Conservation (phyloP, 2,888 invertebrate species). For the Polietes domitor region DNA sequence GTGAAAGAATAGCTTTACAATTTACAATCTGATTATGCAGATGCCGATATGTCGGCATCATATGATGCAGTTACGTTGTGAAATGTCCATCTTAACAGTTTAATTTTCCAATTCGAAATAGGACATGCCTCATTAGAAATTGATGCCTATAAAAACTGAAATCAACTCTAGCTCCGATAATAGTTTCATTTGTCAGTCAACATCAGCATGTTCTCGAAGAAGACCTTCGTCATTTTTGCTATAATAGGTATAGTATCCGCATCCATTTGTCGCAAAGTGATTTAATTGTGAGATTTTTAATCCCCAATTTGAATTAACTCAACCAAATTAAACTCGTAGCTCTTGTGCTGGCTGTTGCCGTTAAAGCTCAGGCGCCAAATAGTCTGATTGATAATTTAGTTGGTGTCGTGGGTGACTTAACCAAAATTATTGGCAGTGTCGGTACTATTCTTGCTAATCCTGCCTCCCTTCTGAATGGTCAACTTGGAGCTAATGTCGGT, state of each 20-base stretch:
- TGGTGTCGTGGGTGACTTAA: neutral
- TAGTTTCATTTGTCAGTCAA: neutral
- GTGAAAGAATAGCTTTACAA: too few relatives aligned
- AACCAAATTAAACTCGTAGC: neutral
- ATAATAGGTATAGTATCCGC: neutral
- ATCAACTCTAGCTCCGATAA: neutral
- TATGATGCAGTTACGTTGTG: too few relatives aligned
- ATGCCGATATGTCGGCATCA: too few relatives aligned
- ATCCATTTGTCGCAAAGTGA: too few relatives aligned
- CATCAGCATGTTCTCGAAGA: conserved; percentile 11
- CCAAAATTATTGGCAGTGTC: neutral
- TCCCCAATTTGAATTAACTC: too few relatives aligned
- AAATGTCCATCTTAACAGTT: too few relatives aligned
- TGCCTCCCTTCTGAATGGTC: neutral
- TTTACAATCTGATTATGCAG: too few relatives aligned
- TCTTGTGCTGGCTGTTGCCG: neutral
- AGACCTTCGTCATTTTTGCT: neutral
- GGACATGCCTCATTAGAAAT: too few relatives aligned
- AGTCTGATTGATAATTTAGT: neutral
- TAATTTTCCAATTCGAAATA: too few relatives aligned
- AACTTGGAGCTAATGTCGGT: neutral
- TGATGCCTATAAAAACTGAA: neutral
- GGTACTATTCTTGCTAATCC: conserved; percentile 8
- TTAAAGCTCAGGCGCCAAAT: conserved; percentile 11
- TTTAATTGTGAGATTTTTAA: too few relatives aligned